Percentiles rank a stretch among this genome's conserved stretches.
These are phyloP conservation scores for Riparia riparia DNA, from an alignment of 2,113 vertebrate species.

Conservation along the genomic window DNA sequence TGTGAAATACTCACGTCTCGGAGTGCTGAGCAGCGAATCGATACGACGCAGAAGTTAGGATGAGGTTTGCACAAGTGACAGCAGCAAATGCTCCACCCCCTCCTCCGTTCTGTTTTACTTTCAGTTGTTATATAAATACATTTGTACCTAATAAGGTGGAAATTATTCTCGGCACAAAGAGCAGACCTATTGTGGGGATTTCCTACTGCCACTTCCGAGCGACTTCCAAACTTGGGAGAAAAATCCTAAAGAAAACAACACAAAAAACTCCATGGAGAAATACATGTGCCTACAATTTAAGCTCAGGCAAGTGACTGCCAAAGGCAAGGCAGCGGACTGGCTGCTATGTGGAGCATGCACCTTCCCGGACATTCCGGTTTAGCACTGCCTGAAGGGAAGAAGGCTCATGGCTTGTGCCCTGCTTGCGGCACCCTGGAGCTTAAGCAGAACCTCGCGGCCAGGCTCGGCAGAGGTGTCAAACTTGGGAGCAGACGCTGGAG, in stretches of 20 bases:
- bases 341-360: background rate
- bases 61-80: background rate
- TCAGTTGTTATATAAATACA: slow-evolving; percentile 37
- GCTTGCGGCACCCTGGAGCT: too few relatives aligned
- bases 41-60: background rate
- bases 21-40: background rate
- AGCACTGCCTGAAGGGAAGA: background rate
- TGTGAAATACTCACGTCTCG: slow-evolving; percentile 50
- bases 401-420: background rate
- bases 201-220: background rate
- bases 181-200: background rate
- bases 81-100: slow-evolving; percentile 8
- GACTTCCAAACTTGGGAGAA: background rate
- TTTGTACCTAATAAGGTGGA: background rate
- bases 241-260: background rate
- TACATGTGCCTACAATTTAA: background rate
- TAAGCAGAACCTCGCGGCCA: fast-evolving
- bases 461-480: fast-evolving
- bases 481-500: background rate
- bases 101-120: slow-evolving; percentile 43
- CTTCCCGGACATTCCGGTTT: background rate
- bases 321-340: background rate
- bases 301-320: background rate
- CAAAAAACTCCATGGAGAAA: background rate
- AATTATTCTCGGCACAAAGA: background rate